phyloP scores from a whole-genome alignment of 2,888 invertebrate species.

The Metacarcinus magister region DNA sequence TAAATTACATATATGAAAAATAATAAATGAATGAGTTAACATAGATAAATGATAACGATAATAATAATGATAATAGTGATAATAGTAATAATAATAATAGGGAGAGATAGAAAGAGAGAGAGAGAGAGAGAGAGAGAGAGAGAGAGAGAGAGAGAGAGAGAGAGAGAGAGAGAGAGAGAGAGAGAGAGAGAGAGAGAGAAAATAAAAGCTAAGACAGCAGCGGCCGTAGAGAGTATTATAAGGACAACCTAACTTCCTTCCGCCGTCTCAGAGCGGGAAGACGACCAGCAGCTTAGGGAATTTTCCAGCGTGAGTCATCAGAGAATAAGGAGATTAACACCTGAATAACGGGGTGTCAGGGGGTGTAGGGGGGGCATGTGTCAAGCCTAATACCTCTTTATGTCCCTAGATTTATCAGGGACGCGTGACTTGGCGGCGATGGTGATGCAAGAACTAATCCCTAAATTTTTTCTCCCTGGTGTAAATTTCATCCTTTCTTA shows the following conservation, averaged over 20 bases:
- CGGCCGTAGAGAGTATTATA: background rate
- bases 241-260: background rate
- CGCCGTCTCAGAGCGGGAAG: background rate
- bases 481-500: background rate
- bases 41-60: no score
- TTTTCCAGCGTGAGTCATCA: background rate
- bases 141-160: background rate
- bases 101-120: no score
- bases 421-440: background rate
- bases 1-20: no score
- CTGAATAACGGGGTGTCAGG: background rate
- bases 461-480: background rate
- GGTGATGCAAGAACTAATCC: background rate
- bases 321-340: conserved; percentile 3
- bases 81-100: no score
- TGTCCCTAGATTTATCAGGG: background rate
- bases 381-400: background rate
- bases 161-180: background rate
- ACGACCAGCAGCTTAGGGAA: background rate
- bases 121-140: no score
- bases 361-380: background rate
- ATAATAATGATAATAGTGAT: no score
- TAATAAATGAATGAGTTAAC: no score
- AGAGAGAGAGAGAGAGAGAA: background rate
- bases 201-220: background rate